Conservation (phyloP, 2,797 vertebrate species). For the Protonibea diacanthus region DNA sequence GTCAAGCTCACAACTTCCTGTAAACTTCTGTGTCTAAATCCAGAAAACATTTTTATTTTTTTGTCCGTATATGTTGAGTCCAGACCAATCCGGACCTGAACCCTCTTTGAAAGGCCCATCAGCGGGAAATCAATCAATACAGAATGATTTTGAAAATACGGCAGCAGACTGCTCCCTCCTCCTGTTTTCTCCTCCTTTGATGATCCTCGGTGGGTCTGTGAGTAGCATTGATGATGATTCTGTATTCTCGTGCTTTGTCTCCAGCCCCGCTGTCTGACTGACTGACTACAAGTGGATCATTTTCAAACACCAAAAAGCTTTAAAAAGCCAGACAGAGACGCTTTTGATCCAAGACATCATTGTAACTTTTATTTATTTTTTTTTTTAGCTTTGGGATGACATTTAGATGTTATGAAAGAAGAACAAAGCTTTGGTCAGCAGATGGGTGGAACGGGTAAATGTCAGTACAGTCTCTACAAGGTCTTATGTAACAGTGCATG, state of each 20-base stretch:
- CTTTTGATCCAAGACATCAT: constrained; percentile 55
- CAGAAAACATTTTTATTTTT: constrained; percentile 4
- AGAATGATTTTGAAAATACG: constrained; percentile 46
- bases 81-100: constrained; percentile 13
- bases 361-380: constrained; percentile 36
- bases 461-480: constrained; percentile 32
- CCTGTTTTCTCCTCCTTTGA: constrained; percentile 36
- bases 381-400: constrained; percentile 40
- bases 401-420: constrained; percentile 48
- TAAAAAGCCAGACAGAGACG: constrained; percentile 29
- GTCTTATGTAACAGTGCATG: constrained; percentile 47
- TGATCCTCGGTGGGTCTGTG: constrained; percentile 42
- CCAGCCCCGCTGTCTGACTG: constrained; percentile 21
- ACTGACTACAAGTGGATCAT: constrained; percentile 26
- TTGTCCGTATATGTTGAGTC: constrained; percentile 18
- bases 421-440: constrained; percentile 48
- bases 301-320: constrained; percentile 49
- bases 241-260: constrained; percentile 28
- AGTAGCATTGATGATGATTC: constrained; percentile 32
- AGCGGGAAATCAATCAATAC: constrained; percentile 38
- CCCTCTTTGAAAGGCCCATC: constrained; percentile 34
- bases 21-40: constrained; percentile 15
- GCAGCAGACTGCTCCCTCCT: constrained; percentile 24
- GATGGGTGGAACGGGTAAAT: constrained; percentile 46
- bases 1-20: constrained; percentile 2